Conservation (phyloP, 64 coral and sea anemone species). For the Pocillopora damicornis region DNA sequence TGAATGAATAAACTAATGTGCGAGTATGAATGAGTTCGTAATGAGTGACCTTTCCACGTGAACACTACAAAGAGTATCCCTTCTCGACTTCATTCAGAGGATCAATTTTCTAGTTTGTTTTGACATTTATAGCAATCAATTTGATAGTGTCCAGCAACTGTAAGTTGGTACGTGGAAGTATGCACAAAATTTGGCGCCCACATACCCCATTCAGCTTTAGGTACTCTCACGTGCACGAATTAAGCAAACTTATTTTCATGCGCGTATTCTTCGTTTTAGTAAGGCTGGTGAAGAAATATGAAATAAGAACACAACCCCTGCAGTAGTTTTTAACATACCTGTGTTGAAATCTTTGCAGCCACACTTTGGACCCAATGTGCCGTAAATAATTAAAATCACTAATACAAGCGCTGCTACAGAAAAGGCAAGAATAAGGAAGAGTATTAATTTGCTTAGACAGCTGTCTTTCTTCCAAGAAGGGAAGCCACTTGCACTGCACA, state of each 20-base stretch:
- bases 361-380: constrained; percentile 27
- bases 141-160: constrained; percentile 14
- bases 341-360: not conserved
- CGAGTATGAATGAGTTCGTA: constrained; percentile 7
- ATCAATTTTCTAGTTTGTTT: not conserved
- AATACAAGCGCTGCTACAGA: constrained; percentile 18
- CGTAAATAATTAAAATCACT: constrained; percentile 7
- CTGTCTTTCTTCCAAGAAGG: not conserved
- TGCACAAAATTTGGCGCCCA: constrained; percentile 2
- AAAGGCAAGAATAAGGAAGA: constrained; percentile 32
- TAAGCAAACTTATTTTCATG: not conserved
- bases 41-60: not conserved
- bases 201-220: not conserved
- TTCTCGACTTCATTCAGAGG: no score
- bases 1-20: not conserved
- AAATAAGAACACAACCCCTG: not conserved
- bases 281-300: not conserved
- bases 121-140: not conserved
- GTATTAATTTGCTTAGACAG: constrained; percentile 30
- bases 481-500: not conserved
- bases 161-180: constrained; percentile 22
- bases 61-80: not conserved
- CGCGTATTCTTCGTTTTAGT: not conserved
- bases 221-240: not conserved
- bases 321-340: not conserved